Conservation (phyloP, 2,797 vertebrate species). For the Darevskia nairensis region DNA sequence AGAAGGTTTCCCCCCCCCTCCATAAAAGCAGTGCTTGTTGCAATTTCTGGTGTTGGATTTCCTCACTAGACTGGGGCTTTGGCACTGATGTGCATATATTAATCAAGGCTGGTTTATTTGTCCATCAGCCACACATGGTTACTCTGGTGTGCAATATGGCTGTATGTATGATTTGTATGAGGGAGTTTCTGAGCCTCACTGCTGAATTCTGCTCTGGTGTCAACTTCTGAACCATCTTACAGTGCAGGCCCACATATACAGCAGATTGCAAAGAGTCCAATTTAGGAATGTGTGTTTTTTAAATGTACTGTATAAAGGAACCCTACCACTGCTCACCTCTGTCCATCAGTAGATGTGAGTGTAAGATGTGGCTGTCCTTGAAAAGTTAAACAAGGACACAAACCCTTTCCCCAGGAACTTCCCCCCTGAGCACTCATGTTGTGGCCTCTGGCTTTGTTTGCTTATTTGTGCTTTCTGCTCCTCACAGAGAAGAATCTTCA, state of each 20-base stretch:
- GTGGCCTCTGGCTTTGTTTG: not conserved
- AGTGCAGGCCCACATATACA: too few relatives aligned
- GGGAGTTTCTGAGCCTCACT: too few relatives aligned
- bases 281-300: not conserved
- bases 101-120: not conserved
- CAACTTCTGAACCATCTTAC: too few relatives aligned
- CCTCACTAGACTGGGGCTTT: not conserved
- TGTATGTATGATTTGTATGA: too few relatives aligned
- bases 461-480: not conserved
- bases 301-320: not conserved
- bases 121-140: not conserved
- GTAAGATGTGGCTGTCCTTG: not conserved
- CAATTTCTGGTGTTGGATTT: not conserved
- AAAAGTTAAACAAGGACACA: not conserved
- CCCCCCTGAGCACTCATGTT: not conserved
- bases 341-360: not conserved
- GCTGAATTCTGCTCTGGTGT: too few relatives aligned
- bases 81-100: not conserved
- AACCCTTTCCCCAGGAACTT: not conserved
- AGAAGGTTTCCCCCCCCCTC: not conserved
- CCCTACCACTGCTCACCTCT: not conserved
- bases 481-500: not conserved
- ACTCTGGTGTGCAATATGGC: not conserved
- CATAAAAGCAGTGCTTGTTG: not conserved
- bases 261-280: too few relatives aligned